Percentiles rank a stretch among this genome's conserved stretches.
Evolutionary conservation across 2,113 vertebrate genomes (phyloP).

Genomic region (Corvus moneduloides): DNA sequence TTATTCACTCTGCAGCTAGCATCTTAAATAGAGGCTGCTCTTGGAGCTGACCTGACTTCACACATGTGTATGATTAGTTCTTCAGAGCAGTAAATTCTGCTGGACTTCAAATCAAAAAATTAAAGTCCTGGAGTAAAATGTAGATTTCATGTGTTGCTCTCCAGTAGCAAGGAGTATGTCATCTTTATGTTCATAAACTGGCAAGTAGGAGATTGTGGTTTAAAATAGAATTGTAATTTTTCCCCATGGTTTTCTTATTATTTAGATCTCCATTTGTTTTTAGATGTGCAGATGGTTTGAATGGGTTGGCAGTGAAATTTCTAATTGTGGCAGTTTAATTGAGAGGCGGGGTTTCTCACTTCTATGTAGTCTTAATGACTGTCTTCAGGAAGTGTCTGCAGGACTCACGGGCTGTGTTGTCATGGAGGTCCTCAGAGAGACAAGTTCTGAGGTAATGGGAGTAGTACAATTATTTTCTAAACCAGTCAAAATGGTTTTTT

Average conservation of each 20-base stretch:
- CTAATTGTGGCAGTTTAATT: background rate
- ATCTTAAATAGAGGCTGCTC: background rate
- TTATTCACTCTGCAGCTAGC: background rate
- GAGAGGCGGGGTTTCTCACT: background rate
- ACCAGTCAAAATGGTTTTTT: background rate
- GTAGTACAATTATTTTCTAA: background rate
- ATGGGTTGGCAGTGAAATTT: background rate
- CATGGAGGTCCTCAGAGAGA: background rate
- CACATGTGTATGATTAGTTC: background rate
- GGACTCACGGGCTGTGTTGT: background rate
- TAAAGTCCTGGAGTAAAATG: background rate
- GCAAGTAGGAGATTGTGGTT: background rate
- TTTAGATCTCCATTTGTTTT: background rate
- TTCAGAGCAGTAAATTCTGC: background rate
- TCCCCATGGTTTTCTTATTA: background rate
- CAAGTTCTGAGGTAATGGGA: background rate
- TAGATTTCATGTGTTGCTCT: background rate
- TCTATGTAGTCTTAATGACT: background rate
- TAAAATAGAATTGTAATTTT: background rate
- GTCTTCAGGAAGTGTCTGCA: background rate
- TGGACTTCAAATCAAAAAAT: background rate
- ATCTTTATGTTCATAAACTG: background rate
- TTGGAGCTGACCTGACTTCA: background rate
- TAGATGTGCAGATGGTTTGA: background rate
- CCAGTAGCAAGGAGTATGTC: background rate